These are phyloP conservation scores for Marisa cornuarietis DNA, from an alignment of 1,140 invertebrate species.

Conservation along the genomic window DNA sequence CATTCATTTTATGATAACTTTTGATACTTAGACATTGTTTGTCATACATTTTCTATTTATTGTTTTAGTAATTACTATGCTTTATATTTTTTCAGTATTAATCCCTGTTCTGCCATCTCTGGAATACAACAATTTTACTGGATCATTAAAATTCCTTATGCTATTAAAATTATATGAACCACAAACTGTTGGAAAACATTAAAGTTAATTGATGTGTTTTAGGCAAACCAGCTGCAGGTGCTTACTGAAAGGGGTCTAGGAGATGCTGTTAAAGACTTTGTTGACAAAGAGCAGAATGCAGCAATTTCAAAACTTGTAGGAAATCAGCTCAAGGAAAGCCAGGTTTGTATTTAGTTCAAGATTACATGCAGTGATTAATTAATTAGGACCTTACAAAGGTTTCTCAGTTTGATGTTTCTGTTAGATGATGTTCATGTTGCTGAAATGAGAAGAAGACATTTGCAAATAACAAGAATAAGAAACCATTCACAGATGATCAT, in stretches of 20 bases:
- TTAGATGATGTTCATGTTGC: no score
- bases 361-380: not conserved
- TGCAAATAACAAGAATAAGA: not conserved
- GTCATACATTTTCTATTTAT: no score
- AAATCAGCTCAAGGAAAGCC: constrained; percentile 65
- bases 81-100: no score
- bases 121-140: not conserved
- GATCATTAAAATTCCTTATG: not conserved
- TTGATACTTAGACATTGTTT: no score
- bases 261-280: constrained; percentile 71
- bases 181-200: not conserved
- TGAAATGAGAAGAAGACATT: no score
- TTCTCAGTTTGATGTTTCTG: not conserved
- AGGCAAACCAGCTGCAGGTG: constrained; percentile 68
- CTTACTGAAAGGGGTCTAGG: constrained; percentile 73
- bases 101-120: not conserved
- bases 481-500: no score
- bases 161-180: no score
- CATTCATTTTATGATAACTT: no score
- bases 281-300: constrained; percentile 72
- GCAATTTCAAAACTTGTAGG: constrained; percentile 65
- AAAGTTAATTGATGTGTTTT: not conserved
- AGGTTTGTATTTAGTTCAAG: constrained; percentile 37
- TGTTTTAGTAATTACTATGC: no score
- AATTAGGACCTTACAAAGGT: no score